Evolutionary conservation across 2,888 invertebrate genomes (phyloP), one percentile per base, ranked within the genome.

Genomic region (Drosophila parthenogenetica): DNA sequence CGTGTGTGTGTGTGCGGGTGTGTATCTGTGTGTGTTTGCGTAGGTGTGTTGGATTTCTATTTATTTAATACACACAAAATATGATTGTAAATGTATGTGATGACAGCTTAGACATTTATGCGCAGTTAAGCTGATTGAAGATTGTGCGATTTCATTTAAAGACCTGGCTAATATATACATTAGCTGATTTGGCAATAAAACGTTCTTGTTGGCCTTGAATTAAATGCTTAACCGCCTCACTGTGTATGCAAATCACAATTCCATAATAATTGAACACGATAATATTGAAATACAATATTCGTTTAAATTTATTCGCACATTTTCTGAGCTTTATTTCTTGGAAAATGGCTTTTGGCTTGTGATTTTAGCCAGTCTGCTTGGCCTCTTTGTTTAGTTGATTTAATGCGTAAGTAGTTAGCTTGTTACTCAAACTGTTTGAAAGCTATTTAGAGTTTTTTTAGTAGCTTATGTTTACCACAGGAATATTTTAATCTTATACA

Each of bases 71-170:
- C 49, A 66, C 61, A 25, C 22, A 58, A 61, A 73, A 81, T 83
- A 69, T 77, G 81, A 73, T 73, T 73, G 77, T 77, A 77, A 82
- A 73, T 86, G 77, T 88, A 63, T 84, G 84, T 79, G 85, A 74
- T 74, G 89, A 87, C 87, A 83, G 84, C 87, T 89, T 83, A 84
- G 84, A 87, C 79, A 81, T 87, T 83, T 87, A 83, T 83, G 73
- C 89, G 81, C 84, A 87, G 84, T 85, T 89, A 89, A 85, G 82
- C 82, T 85, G 75, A 75, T 77, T 67, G 66, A 86, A 83, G 73
- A 77, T 81, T 87, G 68, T 83, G 84, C 74, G 83, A 82, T 78
- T 88, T 74, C 72, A 62, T 69, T 67, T 49, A 43, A 32, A 61
- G 22, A 46, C 40, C 37, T 62, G 61, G 40, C 59, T 60, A 72